A percentile compares a stretch with the other conserved stretches of the same genome.
These are phyloP conservation scores for Ruditapes philippinarum DNA, from an alignment of 1,140 invertebrate genomes.

Conservation along the genomic window DNA sequence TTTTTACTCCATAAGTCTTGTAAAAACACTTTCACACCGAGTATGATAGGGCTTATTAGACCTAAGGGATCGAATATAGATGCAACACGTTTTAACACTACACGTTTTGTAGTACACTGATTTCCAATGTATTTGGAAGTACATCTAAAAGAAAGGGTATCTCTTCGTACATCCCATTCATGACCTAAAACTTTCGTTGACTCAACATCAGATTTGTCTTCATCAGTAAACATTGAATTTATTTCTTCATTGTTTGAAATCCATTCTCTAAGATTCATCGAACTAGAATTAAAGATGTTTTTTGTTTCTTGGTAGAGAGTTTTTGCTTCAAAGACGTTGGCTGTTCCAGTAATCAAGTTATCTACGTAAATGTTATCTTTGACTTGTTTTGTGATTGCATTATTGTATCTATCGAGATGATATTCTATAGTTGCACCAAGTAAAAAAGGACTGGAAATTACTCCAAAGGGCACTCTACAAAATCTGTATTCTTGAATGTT, in stretches of 20 bases:
- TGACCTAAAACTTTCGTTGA: constrained; percentile 30
- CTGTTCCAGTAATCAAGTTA: constrained; percentile 26
- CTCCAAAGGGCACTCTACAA: constrained; percentile 3
- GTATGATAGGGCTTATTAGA: background rate
- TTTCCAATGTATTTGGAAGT: background rate
- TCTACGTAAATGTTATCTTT: constrained; percentile 41
- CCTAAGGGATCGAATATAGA: constrained; percentile 33
- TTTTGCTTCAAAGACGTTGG: background rate
- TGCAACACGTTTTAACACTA: background rate
- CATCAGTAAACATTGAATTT: background rate
- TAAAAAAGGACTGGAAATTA: constrained; percentile 27
- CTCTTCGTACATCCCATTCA: constrained; percentile 9
- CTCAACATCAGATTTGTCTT: background rate
- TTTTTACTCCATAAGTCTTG: constrained; percentile 9
- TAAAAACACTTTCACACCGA: background rate
- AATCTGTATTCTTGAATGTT: constrained; percentile 23
- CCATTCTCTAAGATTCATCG: constrained; percentile 51
- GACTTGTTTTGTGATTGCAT: background rate
- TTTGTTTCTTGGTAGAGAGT: background rate
- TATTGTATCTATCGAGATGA: constrained; percentile 6
- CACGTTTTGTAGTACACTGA: background rate
- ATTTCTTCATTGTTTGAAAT: constrained; percentile 6
- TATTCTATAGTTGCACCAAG: constrained; percentile 30
- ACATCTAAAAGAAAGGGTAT: background rate
- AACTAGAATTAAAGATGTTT: constrained; percentile 23